Evolutionary conservation across 2,797 vertebrate genomes (phyloP).

Genomic region (Manis javanica): DNA sequence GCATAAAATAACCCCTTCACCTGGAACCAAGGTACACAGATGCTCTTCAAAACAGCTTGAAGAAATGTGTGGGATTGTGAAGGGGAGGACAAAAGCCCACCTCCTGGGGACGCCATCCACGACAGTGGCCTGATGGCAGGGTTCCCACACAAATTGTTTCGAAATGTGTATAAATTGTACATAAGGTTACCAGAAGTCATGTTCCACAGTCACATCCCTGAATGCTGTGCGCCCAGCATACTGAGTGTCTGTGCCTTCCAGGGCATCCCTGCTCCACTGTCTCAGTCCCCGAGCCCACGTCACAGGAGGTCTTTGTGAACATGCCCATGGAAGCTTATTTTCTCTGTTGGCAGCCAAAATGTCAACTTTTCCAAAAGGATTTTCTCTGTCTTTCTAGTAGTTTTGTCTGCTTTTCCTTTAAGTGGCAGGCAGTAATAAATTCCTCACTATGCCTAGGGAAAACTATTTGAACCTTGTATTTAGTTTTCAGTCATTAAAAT

Average conservation of each 20-base stretch:
- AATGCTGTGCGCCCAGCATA: background rate
- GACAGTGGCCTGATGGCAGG: background rate
- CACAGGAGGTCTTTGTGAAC: background rate
- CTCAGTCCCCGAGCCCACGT: accelerated
- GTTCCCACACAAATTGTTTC: too few species aligned
- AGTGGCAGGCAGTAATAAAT: background rate
- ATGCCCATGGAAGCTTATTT: background rate
- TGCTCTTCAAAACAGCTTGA: background rate
- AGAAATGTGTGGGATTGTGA: background rate
- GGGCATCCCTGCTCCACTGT: background rate
- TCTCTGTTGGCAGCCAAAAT: background rate
- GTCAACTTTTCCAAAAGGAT: background rate
- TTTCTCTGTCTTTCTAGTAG: background rate
- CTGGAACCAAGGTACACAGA: too few species aligned
- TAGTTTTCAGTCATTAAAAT: conserved; percentile 18
- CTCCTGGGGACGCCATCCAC: accelerated
- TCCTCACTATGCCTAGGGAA: background rate
- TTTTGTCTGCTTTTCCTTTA: conserved; percentile 24
- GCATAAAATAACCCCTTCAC: background rate
- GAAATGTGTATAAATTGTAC: background rate
- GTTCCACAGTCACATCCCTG: background rate
- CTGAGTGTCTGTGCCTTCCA: background rate
- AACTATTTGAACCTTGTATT: background rate
- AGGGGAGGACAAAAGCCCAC: too few species aligned
- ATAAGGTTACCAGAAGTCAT: background rate